These are phyloP conservation scores for Pristiophorus japonicus DNA, from an alignment of 2,113 vertebrate species.

Conservation along the genomic window DNA sequence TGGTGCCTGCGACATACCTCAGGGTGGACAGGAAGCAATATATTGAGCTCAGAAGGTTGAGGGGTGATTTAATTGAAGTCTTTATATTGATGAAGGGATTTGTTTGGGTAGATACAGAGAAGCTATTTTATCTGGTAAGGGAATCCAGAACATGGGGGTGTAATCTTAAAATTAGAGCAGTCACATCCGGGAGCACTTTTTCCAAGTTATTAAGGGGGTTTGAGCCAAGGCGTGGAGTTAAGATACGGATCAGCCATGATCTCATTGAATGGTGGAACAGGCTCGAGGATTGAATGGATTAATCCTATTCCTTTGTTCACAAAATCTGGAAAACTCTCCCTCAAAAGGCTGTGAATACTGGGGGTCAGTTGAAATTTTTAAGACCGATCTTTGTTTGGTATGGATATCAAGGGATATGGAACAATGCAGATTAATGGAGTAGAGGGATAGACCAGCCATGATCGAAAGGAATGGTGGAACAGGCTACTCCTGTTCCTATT, in stretches of 20 bases:
- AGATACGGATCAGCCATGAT: not conserved
- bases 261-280: not conserved
- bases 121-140: not conserved
- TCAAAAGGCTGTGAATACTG: not conserved
- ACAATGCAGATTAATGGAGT: not conserved
- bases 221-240: not conserved
- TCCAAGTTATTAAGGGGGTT: not conserved
- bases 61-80: not conserved
- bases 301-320: not conserved
- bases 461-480: not conserved
- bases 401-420: not conserved
- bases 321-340: not conserved
- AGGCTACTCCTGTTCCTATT: not conserved
- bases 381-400: not conserved
- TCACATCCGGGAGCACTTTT: not conserved
- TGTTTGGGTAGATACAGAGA: not conserved
- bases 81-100: not conserved
- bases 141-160: not conserved
- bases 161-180: not conserved
- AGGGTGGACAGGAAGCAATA: not conserved
- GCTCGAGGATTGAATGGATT: not conserved
- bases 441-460: not conserved
- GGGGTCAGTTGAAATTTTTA: not conserved
- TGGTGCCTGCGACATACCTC: not conserved
- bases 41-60: not conserved